Base-by-base conservation (phyloP, 2,888 invertebrate genomes). In the Dermolepida albohirtum region DNA sequence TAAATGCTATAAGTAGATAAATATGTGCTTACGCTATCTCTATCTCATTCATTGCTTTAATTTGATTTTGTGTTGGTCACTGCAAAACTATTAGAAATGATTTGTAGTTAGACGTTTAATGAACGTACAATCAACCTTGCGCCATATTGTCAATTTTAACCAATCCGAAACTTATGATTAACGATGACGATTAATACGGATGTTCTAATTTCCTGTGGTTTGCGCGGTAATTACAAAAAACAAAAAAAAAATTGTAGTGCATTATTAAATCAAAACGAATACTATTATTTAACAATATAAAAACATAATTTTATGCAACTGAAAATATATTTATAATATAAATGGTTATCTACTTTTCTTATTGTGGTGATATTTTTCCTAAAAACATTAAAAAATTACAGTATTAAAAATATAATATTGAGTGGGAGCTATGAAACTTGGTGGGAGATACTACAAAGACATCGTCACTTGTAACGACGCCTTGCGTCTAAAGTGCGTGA, bases 371-470 rank as follows among this genome's bases (percentile, higher is more conserved):
- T 34, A 5, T 10, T 8, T 34, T 34, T 10, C 6, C 6, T 2
- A 5, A 34, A 34, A 34, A 6, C 6, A 34, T 34, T 34, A 34
- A 44, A 57, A 57, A 57, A 27, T 57, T 27, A 57, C 41, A 57
- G 43, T 40, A 72, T 72, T 71, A 74, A 75, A 76, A 74, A 75
- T 75, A 72, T 71, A 72, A 71, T 72, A 70, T 34, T 64, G 75
- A 75, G 76, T 76, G 76, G 76, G 76, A 76, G 75, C 70, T 52
- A 54, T 72, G 72, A 67, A 72, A 70, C 71, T 71, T 73, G 72
- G 75, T 74, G 75, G 76, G 76, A 75, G 75, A 74, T 72, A 70
- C 69, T 69, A 64, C 66, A 68, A 51, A 67, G 68, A 43, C 59
- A 57, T 63, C 73, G 70, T 74, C 73, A 70, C 71, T 74, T 69